phyloP scores from a whole-genome alignment of 1,140 invertebrate genomes.

The Lepidurus apus region DNA sequence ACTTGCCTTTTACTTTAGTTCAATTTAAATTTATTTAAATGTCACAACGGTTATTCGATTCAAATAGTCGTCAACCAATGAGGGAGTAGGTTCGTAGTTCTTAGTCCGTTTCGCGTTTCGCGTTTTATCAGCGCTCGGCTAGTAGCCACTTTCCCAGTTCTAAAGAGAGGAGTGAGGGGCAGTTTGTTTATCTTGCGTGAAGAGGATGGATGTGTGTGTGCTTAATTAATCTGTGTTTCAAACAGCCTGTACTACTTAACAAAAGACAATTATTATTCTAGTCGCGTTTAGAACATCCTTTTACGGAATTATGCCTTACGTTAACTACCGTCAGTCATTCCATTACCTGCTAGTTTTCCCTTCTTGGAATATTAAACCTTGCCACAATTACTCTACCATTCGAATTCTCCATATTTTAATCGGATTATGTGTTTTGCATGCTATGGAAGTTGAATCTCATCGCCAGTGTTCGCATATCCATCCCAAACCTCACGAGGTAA shows the following conservation, averaged over 20 bases:
- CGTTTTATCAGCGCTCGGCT: neutral
- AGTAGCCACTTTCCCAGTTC: neutral
- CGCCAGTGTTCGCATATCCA: slow-evolving; percentile 50
- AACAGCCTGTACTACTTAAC: neutral
- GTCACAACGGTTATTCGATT: no score
- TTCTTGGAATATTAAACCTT: neutral
- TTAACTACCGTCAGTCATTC: slow-evolving; percentile 13
- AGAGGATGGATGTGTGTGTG: slow-evolving; percentile 6
- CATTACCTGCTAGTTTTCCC: neutral
- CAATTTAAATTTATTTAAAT: no score
- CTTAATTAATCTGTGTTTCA: neutral
- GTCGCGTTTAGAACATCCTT: neutral
- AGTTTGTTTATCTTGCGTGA: neutral
- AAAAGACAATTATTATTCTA: neutral
- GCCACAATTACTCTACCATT: neutral
- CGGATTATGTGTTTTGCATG: neutral
- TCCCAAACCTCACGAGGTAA: slow-evolving; percentile 52
- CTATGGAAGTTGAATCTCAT: slow-evolving; percentile 2
- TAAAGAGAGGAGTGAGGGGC: neutral
- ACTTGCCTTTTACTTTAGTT: no score
- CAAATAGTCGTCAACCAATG: no score
- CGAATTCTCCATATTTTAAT: neutral
- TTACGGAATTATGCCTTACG: neutral
- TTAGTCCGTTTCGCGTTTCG: neutral
- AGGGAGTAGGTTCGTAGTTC: no score